Percentiles rank a stretch among this genome's conserved stretches.
These are phyloP conservation scores for Channallabes apus DNA, from an alignment of 2,797 vertebrate genomes.

Conservation along the genomic window DNA sequence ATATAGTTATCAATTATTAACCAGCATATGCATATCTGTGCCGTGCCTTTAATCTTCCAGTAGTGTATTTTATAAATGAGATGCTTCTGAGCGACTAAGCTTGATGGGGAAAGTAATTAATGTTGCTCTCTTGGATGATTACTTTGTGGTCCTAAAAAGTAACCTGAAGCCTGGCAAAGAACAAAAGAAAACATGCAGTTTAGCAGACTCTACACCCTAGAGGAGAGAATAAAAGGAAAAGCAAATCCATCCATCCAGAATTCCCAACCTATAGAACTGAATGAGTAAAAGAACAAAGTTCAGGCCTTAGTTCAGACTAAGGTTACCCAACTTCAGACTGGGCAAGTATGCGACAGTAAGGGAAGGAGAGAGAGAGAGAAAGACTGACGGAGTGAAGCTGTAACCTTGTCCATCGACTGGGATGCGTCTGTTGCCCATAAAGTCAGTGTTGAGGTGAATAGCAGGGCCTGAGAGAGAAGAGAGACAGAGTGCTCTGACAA, in stretches of 20 bases:
- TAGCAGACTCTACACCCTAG: background rate
- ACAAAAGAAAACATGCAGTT: background rate
- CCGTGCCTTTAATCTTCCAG: background rate
- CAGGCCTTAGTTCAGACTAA: background rate
- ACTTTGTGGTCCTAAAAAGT: background rate
- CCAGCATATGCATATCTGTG: background rate
- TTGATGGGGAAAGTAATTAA: background rate
- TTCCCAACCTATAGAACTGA: background rate
- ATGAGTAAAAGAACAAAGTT: background rate
- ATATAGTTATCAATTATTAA: background rate
- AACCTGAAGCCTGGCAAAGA: background rate
- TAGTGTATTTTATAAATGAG: background rate
- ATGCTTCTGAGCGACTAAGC: background rate
- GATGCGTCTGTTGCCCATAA: slow-evolving; percentile 74
- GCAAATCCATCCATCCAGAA: background rate
- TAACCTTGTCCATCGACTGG: slow-evolving; percentile 78
- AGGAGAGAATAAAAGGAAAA: slow-evolving; percentile 5
- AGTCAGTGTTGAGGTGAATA: slow-evolving; percentile 73
- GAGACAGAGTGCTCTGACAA: slow-evolving; percentile 43
- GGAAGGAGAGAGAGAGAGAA: background rate
- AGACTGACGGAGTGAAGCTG: slow-evolving; percentile 24
- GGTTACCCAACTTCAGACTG: background rate
- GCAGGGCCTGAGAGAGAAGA: slow-evolving; percentile 75
- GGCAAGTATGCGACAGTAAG: background rate
- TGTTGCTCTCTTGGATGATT: background rate